Conservation (phyloP, 1,140 invertebrate species). For the Drosophila leontia region DNA sequence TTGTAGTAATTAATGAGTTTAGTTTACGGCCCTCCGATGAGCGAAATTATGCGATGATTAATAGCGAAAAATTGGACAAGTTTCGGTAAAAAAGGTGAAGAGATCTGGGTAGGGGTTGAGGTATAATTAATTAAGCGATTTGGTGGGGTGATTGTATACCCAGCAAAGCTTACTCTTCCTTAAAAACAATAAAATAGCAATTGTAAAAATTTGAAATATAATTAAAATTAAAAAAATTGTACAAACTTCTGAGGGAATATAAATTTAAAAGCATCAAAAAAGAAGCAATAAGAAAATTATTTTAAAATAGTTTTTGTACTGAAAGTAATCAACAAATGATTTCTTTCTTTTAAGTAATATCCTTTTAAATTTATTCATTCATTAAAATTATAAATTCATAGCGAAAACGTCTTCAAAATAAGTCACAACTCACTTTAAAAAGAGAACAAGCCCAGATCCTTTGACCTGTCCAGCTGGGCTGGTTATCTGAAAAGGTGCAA, state of each 20-base stretch:
- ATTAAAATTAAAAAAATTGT: too few relatives aligned
- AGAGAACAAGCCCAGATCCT: conserved; percentile 1
- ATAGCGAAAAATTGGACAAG: conserved; percentile 21
- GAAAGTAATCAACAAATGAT: background rate
- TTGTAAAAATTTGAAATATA: too few relatives aligned
- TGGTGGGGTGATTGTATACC: too few relatives aligned
- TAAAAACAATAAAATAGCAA: background rate
- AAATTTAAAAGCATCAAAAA: too few relatives aligned
- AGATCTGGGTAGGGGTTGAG: background rate
- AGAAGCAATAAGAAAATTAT: too few relatives aligned
- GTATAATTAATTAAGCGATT: conserved; percentile 8
- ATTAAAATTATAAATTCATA: background rate
- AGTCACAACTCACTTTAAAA: background rate
- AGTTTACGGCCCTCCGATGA: conserved; percentile 58
- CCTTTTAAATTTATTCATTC: background rate
- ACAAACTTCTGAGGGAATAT: too few relatives aligned
- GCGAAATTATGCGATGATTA: conserved; percentile 43
- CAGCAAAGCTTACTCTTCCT: background rate
- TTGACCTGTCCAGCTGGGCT: conserved; percentile 22
- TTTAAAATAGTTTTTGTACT: background rate
- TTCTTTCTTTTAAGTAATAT: background rate
- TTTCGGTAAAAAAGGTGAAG: background rate
- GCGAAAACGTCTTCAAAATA: background rate
- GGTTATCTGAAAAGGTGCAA: conserved; percentile 44
- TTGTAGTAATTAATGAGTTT: conserved; percentile 79